Base-by-base conservation (phyloP, 2,888 invertebrate species). In the Epirrhoe tristata region DNA sequence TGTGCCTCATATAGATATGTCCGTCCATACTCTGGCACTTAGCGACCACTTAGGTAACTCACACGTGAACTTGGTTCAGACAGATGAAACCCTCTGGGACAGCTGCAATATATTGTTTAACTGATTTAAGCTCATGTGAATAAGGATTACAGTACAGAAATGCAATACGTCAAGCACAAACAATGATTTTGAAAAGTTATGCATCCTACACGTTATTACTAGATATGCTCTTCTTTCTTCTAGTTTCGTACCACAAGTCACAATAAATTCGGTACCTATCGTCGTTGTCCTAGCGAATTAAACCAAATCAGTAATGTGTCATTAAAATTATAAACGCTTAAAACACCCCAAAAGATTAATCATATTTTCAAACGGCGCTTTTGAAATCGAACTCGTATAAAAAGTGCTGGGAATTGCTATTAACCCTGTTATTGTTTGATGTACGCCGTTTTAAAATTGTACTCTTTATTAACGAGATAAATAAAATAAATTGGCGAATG, bases 341-440 rank as follows among this genome's bases (percentile, higher is more conserved):
- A 12, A 43, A 12, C 39, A 43, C 12, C 4, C 5, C 12, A 43
- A 39, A 39, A 43, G 39, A 12, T 43, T 43, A 12, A 43, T 10
- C 10, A 43, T 43, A 43, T 43, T 43, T 43, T 43, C 4, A 12
- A 39, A 7, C 8, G 10, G 10, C 5, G 39, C 8, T 39, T 24
- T 2, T 8, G 36, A 36, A 62, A 50, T 36, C 5, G 34, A 34
- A 34, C 39, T 36, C 24, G 48, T 39, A 31, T 46, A 48, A 61
- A 39, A 16, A 10, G 50, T 10, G 1, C 24, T 24, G 24, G 24
- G 53, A 10, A 56, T 59, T 48, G 24, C 16, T 53, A 12, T 34
- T 31, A 51, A 59, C 60, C 63, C 59, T 61, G 50, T 56, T 36
- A 39, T 53, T 55, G 53, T 63, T 60, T 67, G 60, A 67, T 61